phyloP scores from a whole-genome alignment of 2,113 vertebrate species.

The Rafetus swinhoei region DNA sequence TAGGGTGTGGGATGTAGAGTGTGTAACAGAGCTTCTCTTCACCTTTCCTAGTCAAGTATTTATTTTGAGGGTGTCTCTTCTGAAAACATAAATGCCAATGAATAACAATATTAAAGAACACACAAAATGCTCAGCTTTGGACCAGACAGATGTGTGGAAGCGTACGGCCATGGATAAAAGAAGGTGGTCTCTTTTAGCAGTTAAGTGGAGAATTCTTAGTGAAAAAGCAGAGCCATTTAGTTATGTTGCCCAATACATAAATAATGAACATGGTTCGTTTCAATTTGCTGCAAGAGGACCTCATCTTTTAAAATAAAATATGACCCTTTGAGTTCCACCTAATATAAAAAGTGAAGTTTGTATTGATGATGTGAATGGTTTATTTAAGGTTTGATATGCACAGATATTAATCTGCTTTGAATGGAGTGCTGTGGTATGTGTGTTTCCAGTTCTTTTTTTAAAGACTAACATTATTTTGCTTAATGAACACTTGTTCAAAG shows the following conservation, averaged over 20 bases:
- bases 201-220: background rate
- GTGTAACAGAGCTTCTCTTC: too few species aligned
- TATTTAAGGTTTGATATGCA: slow-evolving; percentile 2
- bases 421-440: background rate
- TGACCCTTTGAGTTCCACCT: background rate
- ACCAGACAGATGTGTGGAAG: background rate
- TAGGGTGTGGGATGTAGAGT: too few species aligned
- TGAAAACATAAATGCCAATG: background rate
- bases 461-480: background rate
- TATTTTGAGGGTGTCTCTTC: background rate
- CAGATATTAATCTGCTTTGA: background rate
- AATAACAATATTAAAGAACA: background rate
- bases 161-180: rapidly evolving
- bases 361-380: background rate
- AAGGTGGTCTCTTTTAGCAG: background rate
- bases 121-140: background rate
- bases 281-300: slow-evolving; percentile 18
- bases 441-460: background rate
- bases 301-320: slow-evolving; percentile 42
- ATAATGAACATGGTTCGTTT: slow-evolving; percentile 12
- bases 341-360: slow-evolving; percentile 21
- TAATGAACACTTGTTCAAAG: background rate
- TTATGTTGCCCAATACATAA: background rate
- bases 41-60: rapidly evolving
- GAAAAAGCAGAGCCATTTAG: slow-evolving; percentile 18